Evolutionary conservation across 1,140 invertebrate species (phyloP), one percentile per base, ranked within the genome.

Genomic region (Drosophila fuyamai): DNA sequence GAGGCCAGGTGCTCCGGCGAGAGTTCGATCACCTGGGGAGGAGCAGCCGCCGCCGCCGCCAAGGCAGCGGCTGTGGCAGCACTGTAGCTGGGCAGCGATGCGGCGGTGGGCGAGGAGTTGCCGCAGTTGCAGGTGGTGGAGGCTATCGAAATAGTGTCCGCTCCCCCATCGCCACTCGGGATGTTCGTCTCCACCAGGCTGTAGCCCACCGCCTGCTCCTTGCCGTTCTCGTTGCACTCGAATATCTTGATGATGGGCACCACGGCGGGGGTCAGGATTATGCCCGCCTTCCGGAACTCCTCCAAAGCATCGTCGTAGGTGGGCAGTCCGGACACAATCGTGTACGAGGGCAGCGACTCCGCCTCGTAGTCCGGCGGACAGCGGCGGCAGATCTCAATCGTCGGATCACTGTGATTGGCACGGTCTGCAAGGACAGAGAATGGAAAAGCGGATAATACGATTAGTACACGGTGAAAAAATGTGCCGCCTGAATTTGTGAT

Each of bases 221-320:
- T 83, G 41, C 55, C 61, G 10, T 47, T 67, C 44, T 58, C 75
- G 16, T 54, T 51, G 48, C 62, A 76, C 55, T 92, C 91, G 29
- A 92, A 92, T 38, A 92, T 91, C 59, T 92, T 92, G 44, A 92
- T 92, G 27, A 92, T 71, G 5, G 91, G 91, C 58, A 92, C 76
- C n/a, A 80, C 50, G 7, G 84, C 38, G 1, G 91, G 86, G 1
- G 89, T 76, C 0, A 92, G 67, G 47, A 92, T 92, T 5, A 92
- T 92, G 58, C 90, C 91, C 0, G 91, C 90, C 55, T 92, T 92
- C 0, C 91, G 91, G 74, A 94, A 92, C 76, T 94, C 94, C 71
- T 94, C 93, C 8, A 95, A 80, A 3, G 94, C 94, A 75, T 95
- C 94, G 32, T 95, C 94, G 76, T 95, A 95, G 10, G 93, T 94